Percentiles rank a stretch among this genome's conserved stretches.
Evolutionary conservation across 2,113 vertebrate species (phyloP).

Genomic region (Ophthalmolycus amberensis): DNA sequence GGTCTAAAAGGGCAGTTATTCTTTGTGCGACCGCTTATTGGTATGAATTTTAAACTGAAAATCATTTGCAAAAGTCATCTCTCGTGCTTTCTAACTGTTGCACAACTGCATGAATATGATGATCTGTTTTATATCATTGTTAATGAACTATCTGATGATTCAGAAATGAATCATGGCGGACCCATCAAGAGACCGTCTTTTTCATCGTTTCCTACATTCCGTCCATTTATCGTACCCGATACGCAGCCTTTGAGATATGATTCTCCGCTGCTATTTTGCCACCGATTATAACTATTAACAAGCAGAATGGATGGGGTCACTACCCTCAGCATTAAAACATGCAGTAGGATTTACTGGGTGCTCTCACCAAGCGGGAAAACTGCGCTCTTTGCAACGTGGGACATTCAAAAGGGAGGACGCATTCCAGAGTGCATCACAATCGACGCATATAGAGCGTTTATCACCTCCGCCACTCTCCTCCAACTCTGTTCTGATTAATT

Average conservation of each 20-base stretch:
- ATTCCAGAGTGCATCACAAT: constrained; percentile 41
- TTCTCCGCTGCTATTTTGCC: constrained; percentile 9
- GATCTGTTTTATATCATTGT: neutral
- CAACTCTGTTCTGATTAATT: constrained; percentile 26
- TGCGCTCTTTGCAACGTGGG: neutral
- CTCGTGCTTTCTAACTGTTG: neutral
- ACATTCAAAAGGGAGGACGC: constrained; percentile 16
- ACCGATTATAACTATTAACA: constrained; percentile 50
- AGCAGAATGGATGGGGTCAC: constrained; percentile 45
- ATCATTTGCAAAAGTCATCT: neutral
- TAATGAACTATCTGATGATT: neutral
- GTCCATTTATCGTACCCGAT: constrained; percentile 6
- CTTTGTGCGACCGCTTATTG: neutral
- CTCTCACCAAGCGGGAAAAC: constrained; percentile 1
- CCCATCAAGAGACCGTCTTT: neutral
- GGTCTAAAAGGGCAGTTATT: neutral
- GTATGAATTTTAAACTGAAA: neutral
- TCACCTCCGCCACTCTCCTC: constrained; percentile 28
- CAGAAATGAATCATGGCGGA: neutral
- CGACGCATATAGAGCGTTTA: constrained; percentile 36
- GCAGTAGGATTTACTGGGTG: constrained; percentile 42
- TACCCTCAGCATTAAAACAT: constrained; percentile 37
- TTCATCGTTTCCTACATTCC: neutral
- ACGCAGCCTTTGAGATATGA: constrained; percentile 36
- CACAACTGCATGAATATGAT: neutral